These are phyloP conservation scores for Hydrotaea cyrtoneurina DNA, from an alignment of 2,888 invertebrate genomes.

Conservation along the genomic window DNA sequence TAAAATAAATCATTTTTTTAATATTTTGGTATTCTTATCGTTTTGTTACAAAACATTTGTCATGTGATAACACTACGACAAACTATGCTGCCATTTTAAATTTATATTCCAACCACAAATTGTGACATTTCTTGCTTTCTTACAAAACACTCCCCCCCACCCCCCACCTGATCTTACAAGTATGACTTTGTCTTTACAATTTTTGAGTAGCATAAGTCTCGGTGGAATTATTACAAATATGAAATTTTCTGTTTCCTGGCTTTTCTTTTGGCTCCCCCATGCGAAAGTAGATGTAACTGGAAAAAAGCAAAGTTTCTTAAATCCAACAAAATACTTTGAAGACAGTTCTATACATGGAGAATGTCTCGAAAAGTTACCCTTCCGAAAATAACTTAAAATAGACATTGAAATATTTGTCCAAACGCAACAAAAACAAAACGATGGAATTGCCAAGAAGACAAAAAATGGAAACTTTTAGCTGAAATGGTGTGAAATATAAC, in stretches of 20 bases:
- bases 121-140: conserved; percentile 38
- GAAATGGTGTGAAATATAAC: conserved; percentile 14
- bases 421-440: not conserved
- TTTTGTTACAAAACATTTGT: conserved; percentile 27
- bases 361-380: conserved; percentile 9
- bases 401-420: not conserved
- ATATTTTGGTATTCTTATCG: conserved; percentile 31
- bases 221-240: conserved; percentile 50
- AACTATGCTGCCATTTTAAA: conserved; percentile 8
- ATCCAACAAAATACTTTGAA: conserved; percentile 41
- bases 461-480: not conserved
- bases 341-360: conserved; percentile 33
- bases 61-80: conserved; percentile 31
- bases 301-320: not conserved
- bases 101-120: conserved; percentile 40
- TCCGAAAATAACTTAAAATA: not conserved
- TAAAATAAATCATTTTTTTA: not conserved
- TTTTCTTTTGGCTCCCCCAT: not conserved
- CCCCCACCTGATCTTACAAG: not conserved
- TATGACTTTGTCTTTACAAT: not conserved
- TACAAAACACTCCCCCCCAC: not conserved
- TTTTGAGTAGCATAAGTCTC: conserved; percentile 31
- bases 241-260: conserved; percentile 21
- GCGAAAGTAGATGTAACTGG: too few relatives aligned
- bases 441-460: not conserved